phyloP scores from a whole-genome alignment of 2,888 invertebrate species.

The Eristalis arbustorum region DNA sequence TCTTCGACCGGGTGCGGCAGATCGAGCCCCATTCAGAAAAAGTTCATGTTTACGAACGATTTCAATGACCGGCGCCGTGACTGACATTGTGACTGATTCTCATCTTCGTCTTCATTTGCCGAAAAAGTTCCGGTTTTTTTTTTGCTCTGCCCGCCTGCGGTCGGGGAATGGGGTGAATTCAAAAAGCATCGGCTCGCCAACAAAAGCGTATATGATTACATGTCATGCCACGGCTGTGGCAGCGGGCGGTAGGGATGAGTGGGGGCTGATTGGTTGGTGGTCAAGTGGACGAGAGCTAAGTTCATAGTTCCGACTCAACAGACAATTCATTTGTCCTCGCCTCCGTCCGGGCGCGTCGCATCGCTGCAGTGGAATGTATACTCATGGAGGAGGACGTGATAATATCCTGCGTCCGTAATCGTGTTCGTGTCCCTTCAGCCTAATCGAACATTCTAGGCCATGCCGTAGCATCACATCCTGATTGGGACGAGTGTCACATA shows the following conservation, averaged over 20 bases:
- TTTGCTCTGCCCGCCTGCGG: background rate
- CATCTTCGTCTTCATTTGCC: constrained; percentile 24
- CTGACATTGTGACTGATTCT: constrained; percentile 33
- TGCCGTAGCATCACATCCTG: constrained; percentile 60
- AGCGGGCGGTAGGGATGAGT: background rate
- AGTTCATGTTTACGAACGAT: constrained; percentile 53
- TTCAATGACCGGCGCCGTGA: constrained; percentile 22
- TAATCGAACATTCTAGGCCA: constrained; percentile 68
- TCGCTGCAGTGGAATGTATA: constrained; percentile 49
- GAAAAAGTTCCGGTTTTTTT: constrained; percentile 31
- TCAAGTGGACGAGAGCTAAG: constrained; percentile 52
- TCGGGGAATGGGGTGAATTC: constrained; percentile 8
- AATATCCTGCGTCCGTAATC: constrained; percentile 34
- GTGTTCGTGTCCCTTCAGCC: constrained; percentile 29
- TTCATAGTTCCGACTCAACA: constrained; percentile 44
- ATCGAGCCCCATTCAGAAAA: constrained; percentile 13
- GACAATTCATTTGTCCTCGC: constrained; percentile 48
- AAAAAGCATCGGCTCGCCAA: constrained; percentile 39
- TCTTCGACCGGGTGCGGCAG: background rate
- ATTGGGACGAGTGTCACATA: constrained; percentile 70
- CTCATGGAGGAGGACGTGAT: constrained; percentile 35
- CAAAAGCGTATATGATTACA: constrained; percentile 63
- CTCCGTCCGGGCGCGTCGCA: background rate
- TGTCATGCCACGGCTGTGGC: constrained; percentile 7
- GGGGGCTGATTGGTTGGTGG: background rate